These are phyloP conservation scores for Pachyuromys duprasi DNA, from an alignment of 2,797 vertebrate genomes.

Conservation along the genomic window DNA sequence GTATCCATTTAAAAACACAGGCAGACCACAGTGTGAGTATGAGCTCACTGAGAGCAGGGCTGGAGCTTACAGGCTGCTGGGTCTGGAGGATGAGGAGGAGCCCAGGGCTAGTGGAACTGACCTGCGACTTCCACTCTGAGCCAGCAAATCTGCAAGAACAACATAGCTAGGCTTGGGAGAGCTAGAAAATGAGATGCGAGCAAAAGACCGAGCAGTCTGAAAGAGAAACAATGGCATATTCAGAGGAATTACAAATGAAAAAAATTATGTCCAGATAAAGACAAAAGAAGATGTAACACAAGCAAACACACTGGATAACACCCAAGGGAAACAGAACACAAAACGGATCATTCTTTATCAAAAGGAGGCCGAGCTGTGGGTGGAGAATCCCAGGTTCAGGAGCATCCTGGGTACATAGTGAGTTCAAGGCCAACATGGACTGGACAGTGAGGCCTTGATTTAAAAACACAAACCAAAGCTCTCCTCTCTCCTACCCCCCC, in stretches of 20 bases:
- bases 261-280: background rate
- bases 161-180: background rate
- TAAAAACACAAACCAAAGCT: background rate
- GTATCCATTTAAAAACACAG: background rate
- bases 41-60: background rate
- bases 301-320: background rate
- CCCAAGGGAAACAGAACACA: background rate
- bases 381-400: background rate
- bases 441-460: background rate
- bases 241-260: background rate
- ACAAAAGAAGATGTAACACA: background rate
- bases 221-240: background rate
- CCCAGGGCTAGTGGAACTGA: background rate
- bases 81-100: background rate
- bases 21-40: background rate
- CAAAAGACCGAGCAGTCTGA: background rate
- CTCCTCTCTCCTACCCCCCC: background rate
- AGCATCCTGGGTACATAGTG: background rate
- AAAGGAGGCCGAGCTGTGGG: background rate
- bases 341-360: background rate
- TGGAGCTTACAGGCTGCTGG: background rate
- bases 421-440: background rate
- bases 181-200: background rate
- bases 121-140: background rate
- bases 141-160: background rate